Base-by-base conservation (phyloP, 1,140 invertebrate species). In the Sinonovacula constricta region DNA sequence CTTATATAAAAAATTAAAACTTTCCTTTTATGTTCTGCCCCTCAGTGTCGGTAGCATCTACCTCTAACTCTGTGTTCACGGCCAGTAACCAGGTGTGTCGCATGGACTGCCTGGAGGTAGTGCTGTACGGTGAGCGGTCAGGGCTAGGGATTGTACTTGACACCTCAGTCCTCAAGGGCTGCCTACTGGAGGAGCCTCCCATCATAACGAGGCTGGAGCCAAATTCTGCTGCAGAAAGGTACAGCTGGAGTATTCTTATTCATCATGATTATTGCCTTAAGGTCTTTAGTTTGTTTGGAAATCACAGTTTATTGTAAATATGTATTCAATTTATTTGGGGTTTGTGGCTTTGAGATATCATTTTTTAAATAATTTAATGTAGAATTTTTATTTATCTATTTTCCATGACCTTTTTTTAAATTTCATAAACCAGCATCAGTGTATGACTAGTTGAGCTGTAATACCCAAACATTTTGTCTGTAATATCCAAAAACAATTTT, bases 221-320 rank as follows among this genome's bases (percentile, higher is more conserved):
- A 0, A 93, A 94, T 81, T 94, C 95, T 51, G 93, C 95, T 18
- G 95, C 95, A 22, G 95, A 95, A 82, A 94, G 93, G 95, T 95
- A 91, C 88, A 84, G 12, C 12, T 18, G 22, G 15, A 33, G 57
- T 59, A 12, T 3, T 28, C 57, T 1, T 57, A 33, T 54, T 28
- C 51, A n/a, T 70, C 18, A 24, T 14, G 0, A 1, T 39, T 10
- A 31, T 31, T 62, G 7, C 24, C 22, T 12, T 26, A 57, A 12
- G 7, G 7, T 26, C 54, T 12, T 18, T 7, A 22, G 7, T 57
- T 18, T 57, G 7, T 57, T 7, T 18, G 39, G 18, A 49, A 10
- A 49, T 49, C 18, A 49, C 39, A 49, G 39, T 49, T 18, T 49
- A 49, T 49, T n/a, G n/a, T n/a, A n/a, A n/a, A n/a, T n/a, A n/a